These are phyloP conservation scores for Salpingus planirostris DNA, from an alignment of 2,888 invertebrate species.

Conservation along the genomic window DNA sequence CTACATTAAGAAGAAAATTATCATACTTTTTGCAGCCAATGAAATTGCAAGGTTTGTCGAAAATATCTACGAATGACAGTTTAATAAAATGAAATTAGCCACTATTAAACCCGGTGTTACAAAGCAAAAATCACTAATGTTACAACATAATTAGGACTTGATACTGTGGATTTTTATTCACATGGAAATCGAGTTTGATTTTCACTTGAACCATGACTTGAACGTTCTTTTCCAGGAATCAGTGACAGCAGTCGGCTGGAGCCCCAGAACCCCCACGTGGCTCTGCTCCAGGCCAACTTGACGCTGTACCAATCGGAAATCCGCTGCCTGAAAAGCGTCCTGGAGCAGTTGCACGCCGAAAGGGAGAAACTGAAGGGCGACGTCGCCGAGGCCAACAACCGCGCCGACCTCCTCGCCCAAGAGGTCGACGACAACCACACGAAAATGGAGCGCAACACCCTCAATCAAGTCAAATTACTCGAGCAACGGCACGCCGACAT, in stretches of 20 bases:
- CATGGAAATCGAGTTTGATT: too few relatives aligned
- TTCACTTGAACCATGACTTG: too few relatives aligned
- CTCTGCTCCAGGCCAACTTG: conserved; percentile 55
- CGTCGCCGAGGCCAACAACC: conserved; percentile 71
- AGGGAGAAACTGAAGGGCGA: conserved; percentile 73
- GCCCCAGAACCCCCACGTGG: conserved; percentile 40
- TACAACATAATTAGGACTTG: conserved; percentile 6
- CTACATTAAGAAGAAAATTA: too few relatives aligned
- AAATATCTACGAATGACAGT: too few relatives aligned
- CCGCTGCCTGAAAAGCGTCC: conserved; percentile 47
- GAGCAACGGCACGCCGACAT: conserved; percentile 73
- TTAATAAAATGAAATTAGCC: too few relatives aligned
- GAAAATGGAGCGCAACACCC: conserved; percentile 67
- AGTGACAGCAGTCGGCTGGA: conserved; percentile 27
- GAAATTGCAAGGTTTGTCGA: too few relatives aligned
- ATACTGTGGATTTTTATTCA: too few relatives aligned
- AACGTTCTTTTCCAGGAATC: conserved; percentile 9
- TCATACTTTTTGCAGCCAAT: too few relatives aligned
- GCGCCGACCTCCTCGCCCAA: conserved; percentile 73
- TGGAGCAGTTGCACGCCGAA: conserved; percentile 65
- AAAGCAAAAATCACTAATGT: too few relatives aligned
- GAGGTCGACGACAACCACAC: conserved; percentile 88
- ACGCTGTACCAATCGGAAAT: conserved; percentile 60
- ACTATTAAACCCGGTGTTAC: not conserved
- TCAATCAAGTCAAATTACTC: conserved; percentile 58